Base-by-base conservation (phyloP, 2,113 vertebrate species). In the Urocitellus parryii region DNA sequence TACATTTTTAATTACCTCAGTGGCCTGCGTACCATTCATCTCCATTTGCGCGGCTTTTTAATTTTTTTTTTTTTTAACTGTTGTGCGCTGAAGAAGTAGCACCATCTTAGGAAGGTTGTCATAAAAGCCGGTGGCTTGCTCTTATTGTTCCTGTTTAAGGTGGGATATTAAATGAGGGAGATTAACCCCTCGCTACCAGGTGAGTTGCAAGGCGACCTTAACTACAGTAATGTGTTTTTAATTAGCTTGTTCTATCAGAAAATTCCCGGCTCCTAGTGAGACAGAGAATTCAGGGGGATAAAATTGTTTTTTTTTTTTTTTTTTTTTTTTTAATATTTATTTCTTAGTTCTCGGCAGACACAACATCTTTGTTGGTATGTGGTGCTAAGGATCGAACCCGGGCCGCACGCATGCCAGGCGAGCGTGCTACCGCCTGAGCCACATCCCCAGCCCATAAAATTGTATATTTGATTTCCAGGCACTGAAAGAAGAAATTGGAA, bases 1-100 rank as follows among this genome's bases (percentile, higher is more conserved):
- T 99, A 99, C 99, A 99, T 99, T 99, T 99, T 99, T 99, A 99
- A 99, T 99, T 99, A 99, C 99, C 99, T 99, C 92, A 5, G 99
- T 98, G 99, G 98, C 98, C 98, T 98, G 98, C 94, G 96, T 98
- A 99, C 98, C 98, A 99, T 99, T 99, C 99, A 99, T 99, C 99
- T 99, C 99, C 98, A 99, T 99, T 99, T 99, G 98, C 98, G 97
- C 85, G 95, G 97, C 96, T 98, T 98, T 91, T 74, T 58, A 32
- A 98, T 95, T 97, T 83, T 95, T 87, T 92, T 91, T 90, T 94
- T 87, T 88, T 84, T 76, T 0, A 91, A 98, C 98, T 95, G 98
- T 97, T 98, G 97, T 98, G 97, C 98, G 98, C 96, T 98, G 96
- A 98, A 98, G 97, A 97, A 98, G 94, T 68, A 94, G 96, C 76